A percentile compares a stretch with the other conserved stretches of the same genome.
phyloP scores from a whole-genome alignment of 2,888 invertebrate species.

The Orthosia cruda region DNA sequence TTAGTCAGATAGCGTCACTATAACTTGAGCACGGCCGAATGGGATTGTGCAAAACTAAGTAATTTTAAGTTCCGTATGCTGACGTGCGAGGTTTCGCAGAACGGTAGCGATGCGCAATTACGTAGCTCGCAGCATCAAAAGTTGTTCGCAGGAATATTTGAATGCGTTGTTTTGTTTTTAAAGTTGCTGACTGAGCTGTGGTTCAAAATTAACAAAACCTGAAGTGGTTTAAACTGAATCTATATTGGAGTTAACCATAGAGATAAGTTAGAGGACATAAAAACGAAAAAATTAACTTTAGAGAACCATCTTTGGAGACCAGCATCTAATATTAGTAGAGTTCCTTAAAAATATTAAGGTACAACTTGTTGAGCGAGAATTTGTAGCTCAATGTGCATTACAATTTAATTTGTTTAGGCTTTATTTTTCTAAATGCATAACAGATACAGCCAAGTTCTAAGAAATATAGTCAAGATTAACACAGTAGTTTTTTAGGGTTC shows the following conservation, averaged over 20 bases:
- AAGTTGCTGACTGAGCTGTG: neutral
- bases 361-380: too few species aligned
- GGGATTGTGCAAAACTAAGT: slow-evolving; percentile 60
- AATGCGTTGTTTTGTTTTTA: neutral
- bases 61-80: slow-evolving; percentile 54
- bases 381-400: too few species aligned
- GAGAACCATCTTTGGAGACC: too few species aligned
- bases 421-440: too few species aligned
- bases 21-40: neutral
- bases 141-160: slow-evolving; percentile 13
- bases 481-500: too few species aligned
- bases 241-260: neutral
- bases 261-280: neutral
- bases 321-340: too few species aligned
- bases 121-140: slow-evolving; percentile 11
- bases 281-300: neutral
- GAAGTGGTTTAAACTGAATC: neutral
- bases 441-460: too few species aligned
- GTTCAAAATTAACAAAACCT: neutral
- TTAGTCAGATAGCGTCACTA: too few species aligned
- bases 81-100: slow-evolving; percentile 22
- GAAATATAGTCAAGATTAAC: too few species aligned
- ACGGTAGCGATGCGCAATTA: slow-evolving; percentile 36
- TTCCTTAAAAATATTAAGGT: too few species aligned
- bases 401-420: too few species aligned